phyloP scores from a whole-genome alignment of 2,113 vertebrate species.

The Ellobius talpinus region DNA sequence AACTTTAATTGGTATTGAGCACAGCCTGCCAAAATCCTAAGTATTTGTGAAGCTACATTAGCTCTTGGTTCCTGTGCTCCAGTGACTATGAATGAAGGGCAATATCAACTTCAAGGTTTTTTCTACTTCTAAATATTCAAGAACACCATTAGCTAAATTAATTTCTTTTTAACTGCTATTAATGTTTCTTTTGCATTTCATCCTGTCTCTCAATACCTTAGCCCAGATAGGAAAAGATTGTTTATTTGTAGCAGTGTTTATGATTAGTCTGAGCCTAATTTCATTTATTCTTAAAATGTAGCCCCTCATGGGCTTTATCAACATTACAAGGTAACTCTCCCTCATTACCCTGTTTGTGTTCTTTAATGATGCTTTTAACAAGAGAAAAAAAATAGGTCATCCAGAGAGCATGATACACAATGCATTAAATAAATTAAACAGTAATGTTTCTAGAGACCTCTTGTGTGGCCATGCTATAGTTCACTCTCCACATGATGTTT shows the following conservation, averaged over 20 bases:
- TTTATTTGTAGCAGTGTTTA: constrained; percentile 57
- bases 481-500: not conserved
- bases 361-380: constrained; percentile 66
- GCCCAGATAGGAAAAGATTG: not conserved
- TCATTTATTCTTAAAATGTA: constrained; percentile 64
- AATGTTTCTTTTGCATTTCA: constrained; percentile 57
- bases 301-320: constrained; percentile 51
- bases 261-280: constrained; percentile 59
- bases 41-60: constrained; percentile 75
- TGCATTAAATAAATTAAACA: constrained; percentile 28
- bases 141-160: constrained; percentile 81
- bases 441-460: constrained; percentile 22
- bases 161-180: constrained; percentile 63
- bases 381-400: constrained; percentile 43
- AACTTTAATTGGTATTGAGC: constrained; percentile 84
- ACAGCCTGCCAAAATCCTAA: constrained; percentile 62
- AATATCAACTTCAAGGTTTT: constrained; percentile 82
- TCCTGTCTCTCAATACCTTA: constrained; percentile 12
- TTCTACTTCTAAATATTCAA: constrained; percentile 73
- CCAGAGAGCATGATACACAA: not conserved
- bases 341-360: constrained; percentile 53
- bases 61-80: constrained; percentile 70
- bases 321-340: not conserved
- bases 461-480: not conserved
- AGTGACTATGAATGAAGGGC: constrained; percentile 80